Conservation (phyloP, 1,140 invertebrate genomes). For the Drosophila kepulauana region DNA sequence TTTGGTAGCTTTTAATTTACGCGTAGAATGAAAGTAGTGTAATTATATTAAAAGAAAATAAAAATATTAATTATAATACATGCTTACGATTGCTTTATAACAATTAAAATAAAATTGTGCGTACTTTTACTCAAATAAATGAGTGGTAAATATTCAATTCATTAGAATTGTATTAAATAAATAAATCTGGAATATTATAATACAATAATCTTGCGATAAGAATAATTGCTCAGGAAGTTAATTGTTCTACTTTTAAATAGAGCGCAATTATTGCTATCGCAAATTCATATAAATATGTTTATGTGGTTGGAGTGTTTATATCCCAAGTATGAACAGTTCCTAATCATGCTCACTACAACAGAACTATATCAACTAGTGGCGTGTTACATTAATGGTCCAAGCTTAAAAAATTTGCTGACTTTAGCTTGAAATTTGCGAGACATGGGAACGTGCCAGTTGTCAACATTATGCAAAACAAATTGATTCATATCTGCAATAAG, state of each 20-base stretch:
- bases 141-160: no score
- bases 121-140: no score
- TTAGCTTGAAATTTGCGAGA: slow-evolving; percentile 55
- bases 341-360: slow-evolving; percentile 40
- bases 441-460: slow-evolving; percentile 73
- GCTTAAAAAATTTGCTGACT: slow-evolving; percentile 53
- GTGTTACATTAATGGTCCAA: slow-evolving; percentile 36
- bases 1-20: no score
- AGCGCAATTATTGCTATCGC: neutral
- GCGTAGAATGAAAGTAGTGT: no score
- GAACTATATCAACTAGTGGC: slow-evolving; percentile 21
- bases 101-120: no score
- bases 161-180: no score
- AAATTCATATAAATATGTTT: neutral
- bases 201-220: no score
- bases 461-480: slow-evolving; percentile 49
- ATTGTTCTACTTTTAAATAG: neutral
- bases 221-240: neutral
- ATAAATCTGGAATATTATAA: no score
- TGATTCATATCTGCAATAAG: slow-evolving; percentile 56
- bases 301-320: neutral
- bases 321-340: neutral
- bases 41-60: no score
- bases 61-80: no score
- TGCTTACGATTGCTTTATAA: no score